phyloP scores from a whole-genome alignment of 2,113 vertebrate genomes.

The Xiphophorus hellerii region DNA sequence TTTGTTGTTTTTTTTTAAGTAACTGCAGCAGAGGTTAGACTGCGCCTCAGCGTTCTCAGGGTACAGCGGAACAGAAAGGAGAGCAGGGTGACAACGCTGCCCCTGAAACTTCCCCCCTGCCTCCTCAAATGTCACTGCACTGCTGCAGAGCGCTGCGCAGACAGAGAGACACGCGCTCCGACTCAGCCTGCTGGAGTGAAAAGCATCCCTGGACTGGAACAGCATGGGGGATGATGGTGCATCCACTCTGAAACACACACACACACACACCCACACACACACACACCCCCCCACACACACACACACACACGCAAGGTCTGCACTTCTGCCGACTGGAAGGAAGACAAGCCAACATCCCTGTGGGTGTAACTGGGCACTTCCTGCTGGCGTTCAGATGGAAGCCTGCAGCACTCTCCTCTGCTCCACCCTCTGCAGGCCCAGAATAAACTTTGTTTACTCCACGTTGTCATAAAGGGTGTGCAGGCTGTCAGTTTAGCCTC shows the following conservation, averaged over 20 bases:
- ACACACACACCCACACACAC: neutral
- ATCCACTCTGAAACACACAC: neutral
- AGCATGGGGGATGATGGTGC: no score
- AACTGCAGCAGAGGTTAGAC: neutral
- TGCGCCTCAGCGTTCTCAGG: slow-evolving; percentile 5
- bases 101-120: slow-evolving; percentile 1
- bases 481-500: slow-evolving; percentile 18
- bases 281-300: neutral
- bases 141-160: slow-evolving; percentile 33
- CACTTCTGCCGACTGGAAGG: slow-evolving; percentile 36
- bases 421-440: slow-evolving; percentile 37
- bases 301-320: neutral
- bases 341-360: slow-evolving; percentile 32
- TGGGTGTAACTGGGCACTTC: slow-evolving; percentile 56
- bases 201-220: neutral
- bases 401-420: slow-evolving; percentile 4
- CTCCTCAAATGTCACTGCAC: slow-evolving; percentile 29
- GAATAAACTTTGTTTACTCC: slow-evolving; percentile 27
- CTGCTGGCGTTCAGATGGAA: slow-evolving; percentile 42
- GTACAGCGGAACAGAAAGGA: neutral
- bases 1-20: no score
- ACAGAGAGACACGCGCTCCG: slow-evolving; percentile 2
- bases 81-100: slow-evolving; percentile 18
- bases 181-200: slow-evolving; percentile 17
- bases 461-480: slow-evolving; percentile 27